Conservation (phyloP, 2,888 invertebrate species). For the Aphodius granarius region DNA sequence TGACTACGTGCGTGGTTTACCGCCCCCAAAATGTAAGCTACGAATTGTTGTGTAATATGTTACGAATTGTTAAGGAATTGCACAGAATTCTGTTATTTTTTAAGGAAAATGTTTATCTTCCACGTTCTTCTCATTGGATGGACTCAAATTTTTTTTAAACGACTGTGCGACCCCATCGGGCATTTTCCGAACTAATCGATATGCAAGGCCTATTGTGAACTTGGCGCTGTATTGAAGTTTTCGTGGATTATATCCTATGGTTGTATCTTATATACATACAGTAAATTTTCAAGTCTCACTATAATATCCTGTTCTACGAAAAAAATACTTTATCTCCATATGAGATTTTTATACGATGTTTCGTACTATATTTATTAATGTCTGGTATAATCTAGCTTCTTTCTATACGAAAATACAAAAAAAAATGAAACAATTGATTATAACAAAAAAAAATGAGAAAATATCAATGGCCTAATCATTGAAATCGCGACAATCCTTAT, state of each 20-base stretch:
- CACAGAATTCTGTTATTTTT: neutral
- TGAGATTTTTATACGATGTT: constrained; percentile 27
- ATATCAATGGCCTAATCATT: constrained; percentile 54
- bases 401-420: constrained; percentile 36
- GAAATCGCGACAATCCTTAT: constrained; percentile 53
- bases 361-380: too few species aligned
- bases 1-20: neutral
- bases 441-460: constrained; percentile 28
- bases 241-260: too few species aligned
- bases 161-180: neutral
- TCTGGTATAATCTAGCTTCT: constrained; percentile 40
- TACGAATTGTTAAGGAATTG: constrained; percentile 6
- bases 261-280: too few species aligned
- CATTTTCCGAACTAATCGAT: neutral
- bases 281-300: neutral
- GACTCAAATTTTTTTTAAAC: too few species aligned
- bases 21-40: neutral
- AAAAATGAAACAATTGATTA: neutral
- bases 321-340: neutral
- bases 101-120: neutral
- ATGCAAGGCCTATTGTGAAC: neutral
- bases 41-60: neutral
- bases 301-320: neutral
- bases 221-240: neutral
- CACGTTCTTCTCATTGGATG: neutral